phyloP scores from a whole-genome alignment of 2,113 vertebrate species.

The Sinocyclocheilus grahami region DNA sequence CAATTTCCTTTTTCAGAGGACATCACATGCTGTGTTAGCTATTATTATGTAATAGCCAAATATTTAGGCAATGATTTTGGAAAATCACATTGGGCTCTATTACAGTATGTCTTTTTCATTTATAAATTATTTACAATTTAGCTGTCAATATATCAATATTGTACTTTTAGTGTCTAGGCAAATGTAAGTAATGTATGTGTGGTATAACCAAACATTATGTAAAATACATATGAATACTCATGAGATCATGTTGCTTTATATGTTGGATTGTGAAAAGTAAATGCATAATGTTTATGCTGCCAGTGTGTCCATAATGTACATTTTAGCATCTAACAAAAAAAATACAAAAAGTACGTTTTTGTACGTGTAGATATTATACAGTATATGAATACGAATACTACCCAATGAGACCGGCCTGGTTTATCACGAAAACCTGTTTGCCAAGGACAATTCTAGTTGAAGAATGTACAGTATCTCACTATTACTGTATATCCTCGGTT shows the following conservation, averaged over 20 bases:
- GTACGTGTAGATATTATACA: not conserved
- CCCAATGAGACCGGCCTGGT: not conserved
- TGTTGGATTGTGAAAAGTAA: no score
- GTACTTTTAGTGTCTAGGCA: not conserved
- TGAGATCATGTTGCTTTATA: not conserved
- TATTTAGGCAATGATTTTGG: not conserved
- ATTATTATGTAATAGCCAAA: not conserved
- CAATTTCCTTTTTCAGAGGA: not conserved
- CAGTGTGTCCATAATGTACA: no score
- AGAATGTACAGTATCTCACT: no score
- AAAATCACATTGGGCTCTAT: not conserved
- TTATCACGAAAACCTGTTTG: no score
- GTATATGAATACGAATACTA: not conserved
- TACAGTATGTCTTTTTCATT: not conserved
- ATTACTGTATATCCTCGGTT: no score
- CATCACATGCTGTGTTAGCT: not conserved
- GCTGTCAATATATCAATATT: not conserved
- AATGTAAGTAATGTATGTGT: not conserved
- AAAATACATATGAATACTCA: not conserved
- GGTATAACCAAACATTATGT: not conserved
- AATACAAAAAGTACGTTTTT: not conserved
- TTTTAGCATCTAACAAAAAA: no score
- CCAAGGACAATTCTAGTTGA: no score
- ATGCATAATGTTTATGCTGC: no score
- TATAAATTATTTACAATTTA: not conserved